Percentiles rank a stretch among this genome's conserved stretches.
These are phyloP conservation scores for Oriolus oriolus DNA, from an alignment of 2,113 vertebrate species.

Conservation along the genomic window DNA sequence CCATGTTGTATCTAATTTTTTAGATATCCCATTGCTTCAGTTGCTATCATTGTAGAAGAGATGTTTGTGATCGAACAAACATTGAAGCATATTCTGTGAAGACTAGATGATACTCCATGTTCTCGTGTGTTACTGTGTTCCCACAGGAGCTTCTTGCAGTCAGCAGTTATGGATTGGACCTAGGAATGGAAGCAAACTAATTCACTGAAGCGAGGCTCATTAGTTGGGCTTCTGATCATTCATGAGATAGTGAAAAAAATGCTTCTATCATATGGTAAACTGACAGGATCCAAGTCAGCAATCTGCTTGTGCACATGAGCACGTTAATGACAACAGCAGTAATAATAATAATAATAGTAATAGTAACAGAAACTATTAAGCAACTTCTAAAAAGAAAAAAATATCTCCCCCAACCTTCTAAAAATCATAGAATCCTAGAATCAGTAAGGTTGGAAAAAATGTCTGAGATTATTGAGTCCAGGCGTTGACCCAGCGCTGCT, in stretches of 20 bases:
- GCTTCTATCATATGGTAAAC: neutral
- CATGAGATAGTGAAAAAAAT: neutral
- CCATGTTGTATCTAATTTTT: neutral
- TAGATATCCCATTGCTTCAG: neutral
- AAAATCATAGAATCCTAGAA: neutral
- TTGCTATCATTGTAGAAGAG: neutral
- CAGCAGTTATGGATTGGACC: neutral
- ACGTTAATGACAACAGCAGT: neutral
- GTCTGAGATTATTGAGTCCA: neutral
- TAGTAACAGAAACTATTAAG: neutral
- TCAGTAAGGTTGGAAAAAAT: neutral
- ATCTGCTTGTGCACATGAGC: neutral
- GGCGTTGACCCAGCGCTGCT: rapidly evolving
- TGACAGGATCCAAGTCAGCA: neutral
- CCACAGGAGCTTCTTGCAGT: neutral
- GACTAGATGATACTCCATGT: neutral
- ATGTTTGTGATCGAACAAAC: neutral
- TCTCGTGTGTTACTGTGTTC: neutral
- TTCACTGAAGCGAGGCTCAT: neutral
- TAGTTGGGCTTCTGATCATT: neutral
- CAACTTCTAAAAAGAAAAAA: neutral
- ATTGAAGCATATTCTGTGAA: neutral
- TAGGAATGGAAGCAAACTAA: neutral
- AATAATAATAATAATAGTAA: neutral
- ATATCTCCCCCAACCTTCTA: neutral